phyloP scores from a whole-genome alignment of 1,140 invertebrate genomes.

The Cephus cinctus region DNA sequence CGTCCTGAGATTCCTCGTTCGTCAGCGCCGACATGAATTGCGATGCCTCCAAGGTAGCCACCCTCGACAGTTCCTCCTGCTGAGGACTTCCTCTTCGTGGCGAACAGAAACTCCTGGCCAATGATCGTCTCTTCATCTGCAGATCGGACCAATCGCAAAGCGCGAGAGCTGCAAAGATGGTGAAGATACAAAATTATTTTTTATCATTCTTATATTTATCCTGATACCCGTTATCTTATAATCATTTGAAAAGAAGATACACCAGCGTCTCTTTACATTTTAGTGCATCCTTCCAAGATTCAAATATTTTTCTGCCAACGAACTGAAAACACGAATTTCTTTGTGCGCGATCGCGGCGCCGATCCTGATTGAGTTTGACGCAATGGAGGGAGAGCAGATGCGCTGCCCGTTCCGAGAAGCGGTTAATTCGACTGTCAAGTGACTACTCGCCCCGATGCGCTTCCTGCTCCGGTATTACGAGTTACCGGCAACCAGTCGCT shows the following conservation, averaged over 20 bases:
- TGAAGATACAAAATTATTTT: background rate
- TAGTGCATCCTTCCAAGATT: background rate
- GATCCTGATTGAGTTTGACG: no score
- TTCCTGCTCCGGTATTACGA: slow-evolving; percentile 41
- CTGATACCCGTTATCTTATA: background rate
- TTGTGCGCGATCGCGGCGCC: no score
- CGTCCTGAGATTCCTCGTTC: slow-evolving; percentile 37
- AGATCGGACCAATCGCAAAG: slow-evolving; percentile 83
- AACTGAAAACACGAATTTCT: no score
- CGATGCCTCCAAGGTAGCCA: slow-evolving; percentile 61
- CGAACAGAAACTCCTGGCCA: slow-evolving; percentile 75
- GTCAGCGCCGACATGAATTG: slow-evolving; percentile 59
- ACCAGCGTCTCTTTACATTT: slow-evolving; percentile 1
- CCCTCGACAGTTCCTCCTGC: slow-evolving; percentile 64
- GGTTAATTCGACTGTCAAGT: slow-evolving; percentile 38
- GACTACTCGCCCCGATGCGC: slow-evolving; percentile 28
- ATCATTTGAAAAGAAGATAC: slow-evolving; percentile 6
- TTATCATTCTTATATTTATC: background rate
- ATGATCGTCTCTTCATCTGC: slow-evolving; percentile 72
- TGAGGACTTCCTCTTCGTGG: slow-evolving; percentile 71
- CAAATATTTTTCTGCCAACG: background rate
- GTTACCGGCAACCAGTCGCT: slow-evolving; percentile 21
- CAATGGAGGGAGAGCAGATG: slow-evolving; percentile 6
- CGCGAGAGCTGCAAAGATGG: slow-evolving; percentile 70
- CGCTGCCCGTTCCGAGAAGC: slow-evolving; percentile 29